Base-by-base conservation (phyloP, 2,113 vertebrate genomes). In the Beaufortia kweichowensis region DNA sequence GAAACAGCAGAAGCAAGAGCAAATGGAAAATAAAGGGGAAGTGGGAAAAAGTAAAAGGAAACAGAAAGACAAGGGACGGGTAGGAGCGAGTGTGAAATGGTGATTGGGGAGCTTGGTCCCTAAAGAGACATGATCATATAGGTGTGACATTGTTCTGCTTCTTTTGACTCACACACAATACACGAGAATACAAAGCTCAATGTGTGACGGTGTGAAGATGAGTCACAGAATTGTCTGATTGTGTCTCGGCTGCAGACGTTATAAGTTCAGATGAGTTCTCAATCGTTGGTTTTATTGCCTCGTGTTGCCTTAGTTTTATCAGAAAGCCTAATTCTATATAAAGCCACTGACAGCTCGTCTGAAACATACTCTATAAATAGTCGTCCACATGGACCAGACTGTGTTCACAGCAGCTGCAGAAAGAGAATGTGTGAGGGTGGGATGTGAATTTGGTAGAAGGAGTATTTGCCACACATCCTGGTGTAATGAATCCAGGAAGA, bases 281-380 rank as follows among this genome's bases (percentile, higher is more conserved):
- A 62, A 21, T 55, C 35, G 55, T 59, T 33, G 2, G 50, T 39
- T 8, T 17, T 70, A 56, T 4, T 72, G 43, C 53, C 59, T 67
- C 55, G 57, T 62, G 39, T 80, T 55, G 68, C 64, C 63, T 62
- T 17, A 21, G 53, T 63, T 81, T 74, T 46, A 26, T 73, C 62
- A 60, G 41, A 28, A 19, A 70, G 15, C 53, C 10, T 6, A 23
- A 35, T 53, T 14, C 67, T 15, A 1, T 53, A 66, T 4, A n/a
- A 33, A 39, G 53, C 60, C 56, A 29, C 67, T 61, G 74, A 48
- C 57, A 69, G 56, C 72, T 50, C n/a, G n/a, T n/a, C n/a, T n/a
- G n/a, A 60, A 31, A 74, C 67, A 29, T 50, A 63, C 67, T 57
- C 48, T 23, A 67, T 67, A 33, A 68, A 68, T 39, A 43, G 23